A percentile compares a stretch with the other conserved stretches of the same genome.
phyloP scores from a whole-genome alignment of 2,113 vertebrate species.

The Serinus canaria region DNA sequence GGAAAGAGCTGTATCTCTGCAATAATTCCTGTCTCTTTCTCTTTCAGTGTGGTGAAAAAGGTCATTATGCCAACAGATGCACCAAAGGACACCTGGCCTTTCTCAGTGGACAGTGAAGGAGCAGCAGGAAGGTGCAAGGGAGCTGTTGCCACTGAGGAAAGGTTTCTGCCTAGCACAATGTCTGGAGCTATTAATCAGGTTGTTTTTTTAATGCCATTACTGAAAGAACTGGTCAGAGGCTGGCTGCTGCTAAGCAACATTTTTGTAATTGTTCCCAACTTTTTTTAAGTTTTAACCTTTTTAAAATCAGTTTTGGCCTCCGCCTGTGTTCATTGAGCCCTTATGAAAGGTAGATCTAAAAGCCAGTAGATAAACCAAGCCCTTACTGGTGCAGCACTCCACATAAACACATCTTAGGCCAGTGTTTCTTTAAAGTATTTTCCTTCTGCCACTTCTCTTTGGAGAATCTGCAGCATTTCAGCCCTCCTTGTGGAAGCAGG shows the following conservation, averaged over 20 bases:
- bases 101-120: conserved; percentile 91
- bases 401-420: neutral
- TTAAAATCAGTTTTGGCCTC: conserved; percentile 48
- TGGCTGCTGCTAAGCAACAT: conserved; percentile 53
- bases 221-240: conserved; percentile 49
- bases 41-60: conserved; percentile 94
- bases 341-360: conserved; percentile 8
- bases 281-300: conserved; percentile 63
- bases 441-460: conserved; percentile 24
- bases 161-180: conserved; percentile 36
- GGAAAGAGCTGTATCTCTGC: neutral
- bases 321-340: conserved; percentile 24
- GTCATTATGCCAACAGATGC: conserved; percentile 99
- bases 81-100: conserved; percentile 98
- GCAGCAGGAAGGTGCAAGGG: conserved; percentile 25
- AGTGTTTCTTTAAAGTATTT: conserved; percentile 34
- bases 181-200: conserved; percentile 53
- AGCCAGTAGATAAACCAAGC: neutral
- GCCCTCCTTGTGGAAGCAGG: conserved; percentile 12
- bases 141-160: conserved; percentile 46
- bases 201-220: conserved; percentile 53
- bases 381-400: neutral
- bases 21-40: neutral
- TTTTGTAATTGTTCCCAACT: conserved; percentile 53
- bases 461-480: conserved; percentile 8